Conservation (phyloP, 1,140 invertebrate species). For the Camponotus pennsylvanicus region DNA sequence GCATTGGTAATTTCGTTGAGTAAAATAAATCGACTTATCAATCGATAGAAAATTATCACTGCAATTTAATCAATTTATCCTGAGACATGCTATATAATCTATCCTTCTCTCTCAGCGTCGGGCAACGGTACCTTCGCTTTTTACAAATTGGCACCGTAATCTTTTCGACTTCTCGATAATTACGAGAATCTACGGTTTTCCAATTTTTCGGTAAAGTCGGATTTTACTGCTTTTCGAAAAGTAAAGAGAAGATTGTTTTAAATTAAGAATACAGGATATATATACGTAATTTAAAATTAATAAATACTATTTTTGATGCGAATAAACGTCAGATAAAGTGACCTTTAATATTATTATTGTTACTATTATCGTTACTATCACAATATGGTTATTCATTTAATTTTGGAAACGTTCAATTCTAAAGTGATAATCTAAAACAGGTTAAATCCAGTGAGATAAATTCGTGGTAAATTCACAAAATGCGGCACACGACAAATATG, state of each 20-base stretch:
- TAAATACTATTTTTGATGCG: neutral
- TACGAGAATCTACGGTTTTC: constrained; percentile 24
- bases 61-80: neutral
- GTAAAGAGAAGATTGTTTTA: neutral
- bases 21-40: neutral
- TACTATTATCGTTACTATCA: neutral
- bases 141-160: neutral
- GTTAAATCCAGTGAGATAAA: constrained; percentile 37
- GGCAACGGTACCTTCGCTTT: neutral
- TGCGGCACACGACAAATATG: neutral
- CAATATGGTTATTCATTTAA: neutral
- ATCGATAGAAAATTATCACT: neutral
- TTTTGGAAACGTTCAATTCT: constrained; percentile 5
- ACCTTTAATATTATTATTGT: neutral
- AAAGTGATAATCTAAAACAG: constrained; percentile 14
- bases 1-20: neutral
- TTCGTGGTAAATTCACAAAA: constrained; percentile 29
- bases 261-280: neutral
- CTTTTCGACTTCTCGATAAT: neutral
- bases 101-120: neutral
- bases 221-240: neutral
- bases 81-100: neutral
- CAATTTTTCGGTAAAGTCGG: constrained; percentile 8
- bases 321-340: constrained; percentile 34
- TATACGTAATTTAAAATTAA: neutral